Conservation (phyloP, 2,113 vertebrate species). For the Solea senegalensis region DNA sequence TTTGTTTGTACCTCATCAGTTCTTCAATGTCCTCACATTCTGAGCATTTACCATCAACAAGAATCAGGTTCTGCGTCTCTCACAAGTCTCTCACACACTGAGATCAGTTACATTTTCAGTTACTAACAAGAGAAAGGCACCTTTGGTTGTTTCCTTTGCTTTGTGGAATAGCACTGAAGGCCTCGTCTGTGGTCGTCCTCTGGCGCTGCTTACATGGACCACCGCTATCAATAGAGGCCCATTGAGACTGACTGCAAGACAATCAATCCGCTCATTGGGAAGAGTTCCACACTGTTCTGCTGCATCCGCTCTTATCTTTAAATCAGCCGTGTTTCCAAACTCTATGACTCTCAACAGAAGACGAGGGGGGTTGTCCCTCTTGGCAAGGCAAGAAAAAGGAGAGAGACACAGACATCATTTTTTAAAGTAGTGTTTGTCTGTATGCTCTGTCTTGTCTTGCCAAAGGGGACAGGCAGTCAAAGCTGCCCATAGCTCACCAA, state of each 20-base stretch:
- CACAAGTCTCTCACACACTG: too few relatives aligned
- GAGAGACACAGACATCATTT: conserved; percentile 24
- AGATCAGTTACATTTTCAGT: background rate
- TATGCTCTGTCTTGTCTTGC: conserved; percentile 41
- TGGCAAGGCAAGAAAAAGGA: conserved; percentile 40
- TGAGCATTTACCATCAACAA: too few relatives aligned
- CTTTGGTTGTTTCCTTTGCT: background rate
- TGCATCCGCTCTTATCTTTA: background rate
- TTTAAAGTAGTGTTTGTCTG: conserved; percentile 20
- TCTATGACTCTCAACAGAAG: conserved; percentile 1
- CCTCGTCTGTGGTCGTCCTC: background rate
- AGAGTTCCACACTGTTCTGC: conserved; percentile 5
- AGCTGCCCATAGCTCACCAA: conserved; percentile 34
- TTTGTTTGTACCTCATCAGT: too few relatives aligned
- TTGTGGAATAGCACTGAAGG: too few relatives aligned
- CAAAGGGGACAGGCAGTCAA: conserved; percentile 31
- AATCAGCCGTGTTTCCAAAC: conserved; percentile 1
- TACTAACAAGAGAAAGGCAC: background rate
- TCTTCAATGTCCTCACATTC: too few relatives aligned
- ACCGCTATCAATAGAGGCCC: background rate
- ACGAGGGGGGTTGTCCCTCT: conserved; percentile 20
- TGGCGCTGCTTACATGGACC: background rate
- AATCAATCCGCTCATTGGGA: background rate
- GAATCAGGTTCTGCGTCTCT: too few relatives aligned
- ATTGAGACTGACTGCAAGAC: background rate